Conservation (phyloP, 2,113 vertebrate genomes). For the Tragelaphus imberbis region DNA sequence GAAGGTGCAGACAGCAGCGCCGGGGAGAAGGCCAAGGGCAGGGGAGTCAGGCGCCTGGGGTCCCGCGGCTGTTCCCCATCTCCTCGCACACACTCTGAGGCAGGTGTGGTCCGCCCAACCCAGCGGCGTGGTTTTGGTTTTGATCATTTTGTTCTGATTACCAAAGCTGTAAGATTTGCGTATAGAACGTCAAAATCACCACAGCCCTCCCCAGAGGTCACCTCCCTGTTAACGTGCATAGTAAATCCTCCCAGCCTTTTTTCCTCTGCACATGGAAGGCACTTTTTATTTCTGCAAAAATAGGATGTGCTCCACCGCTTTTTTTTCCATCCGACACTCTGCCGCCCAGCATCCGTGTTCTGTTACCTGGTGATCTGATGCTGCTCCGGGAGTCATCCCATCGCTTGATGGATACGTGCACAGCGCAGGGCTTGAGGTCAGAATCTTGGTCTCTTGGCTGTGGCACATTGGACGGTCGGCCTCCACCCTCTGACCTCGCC, state of each 20-base stretch:
- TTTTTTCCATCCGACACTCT: neutral
- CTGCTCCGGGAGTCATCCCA: fast-evolving
- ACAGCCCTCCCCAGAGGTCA: neutral
- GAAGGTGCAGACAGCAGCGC: neutral
- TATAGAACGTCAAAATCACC: neutral
- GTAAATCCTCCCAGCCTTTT: neutral
- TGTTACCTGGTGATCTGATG: fast-evolving
- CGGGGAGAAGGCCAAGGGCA: neutral
- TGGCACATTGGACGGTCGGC: neutral
- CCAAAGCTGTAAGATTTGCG: neutral
- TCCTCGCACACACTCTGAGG: neutral
- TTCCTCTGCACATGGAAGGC: neutral
- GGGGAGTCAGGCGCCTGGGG: neutral
- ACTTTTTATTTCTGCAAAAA: neutral
- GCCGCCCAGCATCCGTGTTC: neutral
- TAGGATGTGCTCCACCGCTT: fast-evolving
- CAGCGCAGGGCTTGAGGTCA: neutral
- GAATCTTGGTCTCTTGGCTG: neutral
- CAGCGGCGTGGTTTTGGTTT: neutral
- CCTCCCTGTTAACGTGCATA: neutral
- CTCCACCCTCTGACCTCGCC: neutral
- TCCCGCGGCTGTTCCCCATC: neutral
- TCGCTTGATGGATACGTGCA: neutral
- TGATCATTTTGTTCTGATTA: neutral
- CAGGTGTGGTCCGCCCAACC: neutral